A percentile compares a stretch with the other conserved stretches of the same genome.
These are phyloP conservation scores for Oncorhynchus tshawytscha DNA, from an alignment of 2,113 vertebrate genomes.

Conservation along the genomic window DNA sequence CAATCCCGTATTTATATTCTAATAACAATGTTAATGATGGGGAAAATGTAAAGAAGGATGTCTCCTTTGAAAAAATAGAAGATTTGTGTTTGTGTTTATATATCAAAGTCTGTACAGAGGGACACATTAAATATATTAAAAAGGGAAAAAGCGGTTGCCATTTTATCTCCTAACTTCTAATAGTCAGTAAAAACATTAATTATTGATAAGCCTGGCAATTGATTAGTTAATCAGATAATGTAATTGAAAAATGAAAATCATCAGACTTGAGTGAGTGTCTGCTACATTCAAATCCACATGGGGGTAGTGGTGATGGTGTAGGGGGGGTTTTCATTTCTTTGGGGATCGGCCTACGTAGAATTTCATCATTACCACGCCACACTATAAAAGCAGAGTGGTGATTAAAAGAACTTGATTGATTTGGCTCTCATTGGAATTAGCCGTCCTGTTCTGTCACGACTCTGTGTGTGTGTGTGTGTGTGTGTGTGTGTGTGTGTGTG, in stretches of 20 bases:
- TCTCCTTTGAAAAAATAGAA: not conserved
- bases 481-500: not conserved
- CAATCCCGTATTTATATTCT: too few species aligned
- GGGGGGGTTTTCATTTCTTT: slow-evolving; percentile 56
- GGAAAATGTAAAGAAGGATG: too few species aligned
- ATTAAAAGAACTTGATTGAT: slow-evolving; percentile 84
- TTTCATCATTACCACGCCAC: slow-evolving; percentile 79
- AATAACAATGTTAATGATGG: too few species aligned
- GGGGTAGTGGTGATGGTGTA: not conserved
- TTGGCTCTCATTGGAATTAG: slow-evolving; percentile 79
- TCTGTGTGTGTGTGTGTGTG: not conserved
- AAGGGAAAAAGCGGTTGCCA: slow-evolving; percentile 62
- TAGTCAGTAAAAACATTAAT: slow-evolving; percentile 77
- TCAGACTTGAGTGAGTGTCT: slow-evolving; percentile 64
- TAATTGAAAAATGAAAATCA: slow-evolving; percentile 84
- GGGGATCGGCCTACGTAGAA: slow-evolving; percentile 75
- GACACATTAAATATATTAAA: slow-evolving; percentile 66
- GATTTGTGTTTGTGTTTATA: not conserved
- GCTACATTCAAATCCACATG: slow-evolving; percentile 49
- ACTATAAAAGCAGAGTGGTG: slow-evolving; percentile 81
- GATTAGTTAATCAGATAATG: slow-evolving; percentile 83
- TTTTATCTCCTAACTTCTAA: slow-evolving; percentile 76
- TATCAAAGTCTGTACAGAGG: not conserved
- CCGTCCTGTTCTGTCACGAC: slow-evolving; percentile 66
- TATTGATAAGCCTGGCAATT: slow-evolving; percentile 79